Evolutionary conservation across 1,140 invertebrate genomes (phyloP).

Genomic region (Pentalonia nigronervosa): DNA sequence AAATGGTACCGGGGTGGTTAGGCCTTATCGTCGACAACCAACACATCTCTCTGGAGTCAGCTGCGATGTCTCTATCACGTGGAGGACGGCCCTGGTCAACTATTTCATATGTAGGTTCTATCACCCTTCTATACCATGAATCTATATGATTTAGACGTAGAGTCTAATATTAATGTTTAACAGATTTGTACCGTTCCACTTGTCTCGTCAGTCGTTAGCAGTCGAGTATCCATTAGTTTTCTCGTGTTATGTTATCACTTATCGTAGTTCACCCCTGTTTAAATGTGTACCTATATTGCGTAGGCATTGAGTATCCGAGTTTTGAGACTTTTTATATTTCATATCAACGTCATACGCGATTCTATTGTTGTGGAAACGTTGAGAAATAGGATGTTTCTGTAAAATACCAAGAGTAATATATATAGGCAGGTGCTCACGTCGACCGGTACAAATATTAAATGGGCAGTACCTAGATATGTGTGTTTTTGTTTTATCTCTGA

Average conservation of each 20-base stretch:
- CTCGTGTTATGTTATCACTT: background rate
- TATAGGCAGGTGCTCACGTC: background rate
- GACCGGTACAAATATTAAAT: background rate
- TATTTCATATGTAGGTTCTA: constrained; percentile 16
- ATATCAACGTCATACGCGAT: background rate
- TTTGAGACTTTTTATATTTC: background rate
- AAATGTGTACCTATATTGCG: background rate
- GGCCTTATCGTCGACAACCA: background rate
- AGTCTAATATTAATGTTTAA: background rate
- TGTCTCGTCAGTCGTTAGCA: background rate
- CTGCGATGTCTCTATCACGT: constrained; percentile 11
- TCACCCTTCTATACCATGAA: background rate
- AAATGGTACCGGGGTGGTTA: background rate
- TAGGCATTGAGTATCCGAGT: background rate
- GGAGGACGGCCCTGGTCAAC: background rate
- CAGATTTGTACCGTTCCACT: background rate
- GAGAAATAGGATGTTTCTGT: background rate
- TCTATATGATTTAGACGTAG: background rate
- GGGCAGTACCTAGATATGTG: background rate
- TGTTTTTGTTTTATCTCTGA: background rate
- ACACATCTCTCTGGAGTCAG: background rate
- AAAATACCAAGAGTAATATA: background rate
- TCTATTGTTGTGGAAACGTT: background rate
- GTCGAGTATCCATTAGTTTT: background rate
- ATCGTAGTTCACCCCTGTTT: background rate